Percentiles rank a stretch among this genome's conserved stretches.
Conservation (phyloP, 1,140 invertebrate genomes). For the Nephotettix cincticeps region DNA sequence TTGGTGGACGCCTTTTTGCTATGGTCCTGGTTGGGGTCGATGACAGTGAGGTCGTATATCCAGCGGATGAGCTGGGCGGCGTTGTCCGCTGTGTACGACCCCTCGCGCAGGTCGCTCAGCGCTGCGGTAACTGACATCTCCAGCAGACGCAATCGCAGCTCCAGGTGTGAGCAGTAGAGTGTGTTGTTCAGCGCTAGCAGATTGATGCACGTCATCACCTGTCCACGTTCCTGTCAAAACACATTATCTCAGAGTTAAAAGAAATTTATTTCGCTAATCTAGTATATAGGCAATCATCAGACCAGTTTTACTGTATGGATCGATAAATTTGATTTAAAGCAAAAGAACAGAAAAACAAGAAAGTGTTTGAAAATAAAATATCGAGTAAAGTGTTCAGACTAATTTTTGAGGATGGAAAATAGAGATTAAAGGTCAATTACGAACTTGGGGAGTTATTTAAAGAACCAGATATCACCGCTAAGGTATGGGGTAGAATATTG, state of each 20-base stretch:
- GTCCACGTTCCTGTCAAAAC: slow-evolving; percentile 56
- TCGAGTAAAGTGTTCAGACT: too few relatives aligned
- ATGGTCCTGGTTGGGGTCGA: slow-evolving; percentile 54
- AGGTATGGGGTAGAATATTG: too few relatives aligned
- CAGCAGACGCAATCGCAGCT: slow-evolving; percentile 58
- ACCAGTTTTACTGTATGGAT: not conserved
- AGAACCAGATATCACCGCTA: too few relatives aligned
- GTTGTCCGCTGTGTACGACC: slow-evolving; percentile 50
- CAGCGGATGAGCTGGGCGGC: slow-evolving; percentile 58
- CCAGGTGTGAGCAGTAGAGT: slow-evolving; percentile 56
- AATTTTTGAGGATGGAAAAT: too few relatives aligned
- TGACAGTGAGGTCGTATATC: slow-evolving; percentile 58
- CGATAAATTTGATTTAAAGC: too few relatives aligned
- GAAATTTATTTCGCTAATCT: too few relatives aligned
- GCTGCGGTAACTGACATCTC: slow-evolving; percentile 62
- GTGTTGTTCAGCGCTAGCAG: slow-evolving; percentile 58
- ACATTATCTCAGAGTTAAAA: too few relatives aligned
- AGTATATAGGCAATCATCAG: too few relatives aligned
- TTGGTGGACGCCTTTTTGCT: slow-evolving; percentile 52
- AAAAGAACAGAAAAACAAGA: too few relatives aligned
- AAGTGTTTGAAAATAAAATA: too few relatives aligned
- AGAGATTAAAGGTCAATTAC: too few relatives aligned
- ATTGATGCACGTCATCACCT: slow-evolving; percentile 62
- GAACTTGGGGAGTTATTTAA: too few relatives aligned
- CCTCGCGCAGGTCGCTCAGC: slow-evolving; percentile 56